phyloP scores from a whole-genome alignment of 2,113 vertebrate species.

The Cryptomyrus ogoouensis region DNA sequence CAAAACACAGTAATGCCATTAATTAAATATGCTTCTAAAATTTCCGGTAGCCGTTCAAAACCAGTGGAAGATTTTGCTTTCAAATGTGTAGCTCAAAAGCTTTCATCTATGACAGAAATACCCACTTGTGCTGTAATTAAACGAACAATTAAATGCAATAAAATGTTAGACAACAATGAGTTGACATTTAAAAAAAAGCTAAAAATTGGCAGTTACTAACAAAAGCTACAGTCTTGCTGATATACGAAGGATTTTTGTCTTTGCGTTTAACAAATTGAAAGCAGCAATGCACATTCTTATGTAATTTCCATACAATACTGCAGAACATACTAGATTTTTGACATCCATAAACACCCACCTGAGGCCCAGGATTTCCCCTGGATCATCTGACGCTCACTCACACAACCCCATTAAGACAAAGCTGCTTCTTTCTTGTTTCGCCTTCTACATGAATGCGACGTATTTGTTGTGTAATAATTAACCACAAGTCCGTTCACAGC shows the following conservation, averaged over 20 bases:
- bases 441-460: conserved; percentile 83
- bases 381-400: conserved; percentile 68
- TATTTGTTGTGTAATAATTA: conserved; percentile 93
- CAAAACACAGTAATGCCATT: background rate
- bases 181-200: background rate
- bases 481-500: conserved; percentile 77
- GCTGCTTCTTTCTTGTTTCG: conserved; percentile 75
- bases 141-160: background rate
- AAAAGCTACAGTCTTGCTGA: conserved; percentile 57
- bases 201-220: background rate
- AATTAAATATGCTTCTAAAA: background rate
- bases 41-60: background rate
- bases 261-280: conserved; percentile 92
- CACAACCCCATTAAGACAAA: conserved; percentile 86
- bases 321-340: conserved; percentile 80
- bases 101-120: background rate
- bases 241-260: conserved; percentile 91
- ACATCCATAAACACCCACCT: conserved; percentile 85
- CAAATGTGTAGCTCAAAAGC: background rate
- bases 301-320: conserved; percentile 62
- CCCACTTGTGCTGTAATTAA: background rate
- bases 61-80: background rate
- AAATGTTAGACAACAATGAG: background rate
- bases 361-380: conserved; percentile 72
- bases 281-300: conserved; percentile 70